phyloP scores from a whole-genome alignment of 2,888 invertebrate species.

The Oxyscelio sp. region DNA sequence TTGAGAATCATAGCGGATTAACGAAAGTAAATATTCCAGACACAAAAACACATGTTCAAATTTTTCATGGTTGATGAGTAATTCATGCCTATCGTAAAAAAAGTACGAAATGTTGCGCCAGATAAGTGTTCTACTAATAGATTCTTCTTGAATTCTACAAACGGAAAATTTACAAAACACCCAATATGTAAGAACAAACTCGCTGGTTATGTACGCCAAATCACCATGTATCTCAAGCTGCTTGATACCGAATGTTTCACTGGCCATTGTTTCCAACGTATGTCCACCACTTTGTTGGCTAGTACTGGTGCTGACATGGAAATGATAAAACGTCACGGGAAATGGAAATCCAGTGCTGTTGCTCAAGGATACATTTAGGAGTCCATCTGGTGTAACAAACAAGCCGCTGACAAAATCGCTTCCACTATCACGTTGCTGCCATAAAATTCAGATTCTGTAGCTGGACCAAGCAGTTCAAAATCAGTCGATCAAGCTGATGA shows the following conservation, averaged over 20 bases:
- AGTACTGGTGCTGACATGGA: conserved; percentile 66
- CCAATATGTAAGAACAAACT: conserved; percentile 7
- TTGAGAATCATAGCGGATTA: conserved; percentile 26
- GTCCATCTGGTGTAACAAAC: background rate
- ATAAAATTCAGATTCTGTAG: too few species aligned
- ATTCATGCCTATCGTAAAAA: background rate
- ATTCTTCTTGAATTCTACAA: conserved; percentile 19
- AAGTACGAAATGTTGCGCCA: conserved; percentile 10
- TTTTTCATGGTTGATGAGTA: conserved; percentile 19
- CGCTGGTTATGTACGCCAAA: background rate
- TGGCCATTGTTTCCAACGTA: conserved; percentile 32
- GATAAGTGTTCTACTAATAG: conserved; percentile 9
- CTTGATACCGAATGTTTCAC: conserved; percentile 45
- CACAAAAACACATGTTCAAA: conserved; percentile 26
- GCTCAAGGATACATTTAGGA: background rate
- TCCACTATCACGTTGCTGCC: background rate
- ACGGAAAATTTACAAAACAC: conserved; percentile 11
- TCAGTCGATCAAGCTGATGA: too few species aligned
- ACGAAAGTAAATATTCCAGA: conserved; percentile 33
- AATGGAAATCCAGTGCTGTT: conserved; percentile 44
- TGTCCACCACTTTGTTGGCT: conserved; percentile 68
- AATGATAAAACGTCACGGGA: conserved; percentile 57
- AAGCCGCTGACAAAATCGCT: background rate
- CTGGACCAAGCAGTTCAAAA: too few species aligned
- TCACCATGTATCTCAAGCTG: conserved; percentile 8